Conservation (phyloP, 2,797 vertebrate genomes). For the Pipistrellus nathusii region DNA sequence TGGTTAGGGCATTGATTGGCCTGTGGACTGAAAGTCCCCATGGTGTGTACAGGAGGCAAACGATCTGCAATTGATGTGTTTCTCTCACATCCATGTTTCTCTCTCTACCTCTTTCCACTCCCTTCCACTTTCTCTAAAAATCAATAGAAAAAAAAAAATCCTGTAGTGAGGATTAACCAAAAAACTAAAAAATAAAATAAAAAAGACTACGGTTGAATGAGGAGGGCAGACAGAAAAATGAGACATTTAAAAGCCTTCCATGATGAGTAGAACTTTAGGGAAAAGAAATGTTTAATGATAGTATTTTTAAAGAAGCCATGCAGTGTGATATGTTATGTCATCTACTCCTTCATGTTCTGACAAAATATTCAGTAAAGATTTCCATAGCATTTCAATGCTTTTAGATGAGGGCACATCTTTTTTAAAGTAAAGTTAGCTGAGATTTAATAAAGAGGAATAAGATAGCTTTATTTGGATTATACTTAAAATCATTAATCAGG, state of each 20-base stretch:
- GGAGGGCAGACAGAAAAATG: not conserved
- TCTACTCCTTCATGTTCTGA: not conserved
- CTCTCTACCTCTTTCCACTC: too few species aligned
- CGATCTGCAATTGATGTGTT: too few species aligned
- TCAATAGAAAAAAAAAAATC: too few species aligned
- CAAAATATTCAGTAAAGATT: not conserved
- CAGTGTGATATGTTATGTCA: not conserved
- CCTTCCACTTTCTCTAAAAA: too few species aligned
- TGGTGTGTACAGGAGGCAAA: too few species aligned
- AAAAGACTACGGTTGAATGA: not conserved
- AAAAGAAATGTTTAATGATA: not conserved
- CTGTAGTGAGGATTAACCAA: too few species aligned
- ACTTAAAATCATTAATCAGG: not conserved
- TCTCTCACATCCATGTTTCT: too few species aligned
- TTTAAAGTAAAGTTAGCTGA: not conserved
- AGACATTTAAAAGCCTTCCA: not conserved
- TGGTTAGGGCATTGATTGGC: too few species aligned
- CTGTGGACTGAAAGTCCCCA: too few species aligned
- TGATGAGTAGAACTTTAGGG: not conserved
- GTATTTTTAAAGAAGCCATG: not conserved
- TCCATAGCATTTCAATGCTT: not conserved
- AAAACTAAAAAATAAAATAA: too few species aligned
- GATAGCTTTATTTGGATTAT: not conserved
- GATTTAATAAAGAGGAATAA: constrained; percentile 1
- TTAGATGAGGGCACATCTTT: not conserved